A percentile compares a stretch with the other conserved stretches of the same genome.
Evolutionary conservation across 2,888 invertebrate species (phyloP).

Genomic region (Zygogramma bicolorata): DNA sequence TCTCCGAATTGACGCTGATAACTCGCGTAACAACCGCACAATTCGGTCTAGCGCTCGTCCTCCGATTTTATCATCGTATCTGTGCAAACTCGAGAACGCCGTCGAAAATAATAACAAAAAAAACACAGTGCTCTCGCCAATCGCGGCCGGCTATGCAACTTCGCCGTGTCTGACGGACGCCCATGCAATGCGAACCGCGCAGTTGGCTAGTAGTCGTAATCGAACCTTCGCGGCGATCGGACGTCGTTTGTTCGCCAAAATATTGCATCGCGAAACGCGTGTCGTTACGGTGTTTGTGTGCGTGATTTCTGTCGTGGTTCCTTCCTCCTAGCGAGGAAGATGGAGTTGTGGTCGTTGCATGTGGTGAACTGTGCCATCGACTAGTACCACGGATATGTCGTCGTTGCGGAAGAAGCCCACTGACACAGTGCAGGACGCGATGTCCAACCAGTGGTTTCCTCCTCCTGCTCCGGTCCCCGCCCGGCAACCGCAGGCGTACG

Average conservation of each 20-base stretch:
- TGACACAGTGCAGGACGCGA: conserved; percentile 25
- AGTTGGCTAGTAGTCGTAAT: conserved; percentile 42
- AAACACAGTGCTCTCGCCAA: neutral
- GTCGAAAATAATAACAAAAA: conserved; percentile 18
- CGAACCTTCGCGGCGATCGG: conserved; percentile 23
- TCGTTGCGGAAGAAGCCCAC: neutral
- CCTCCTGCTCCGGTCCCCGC: conserved; percentile 50
- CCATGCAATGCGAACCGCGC: conserved; percentile 48
- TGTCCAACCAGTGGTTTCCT: conserved; percentile 52
- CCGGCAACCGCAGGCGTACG: too few relatives aligned
- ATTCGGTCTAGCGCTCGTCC: neutral
- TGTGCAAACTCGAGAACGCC: neutral
- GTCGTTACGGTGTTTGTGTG: neutral
- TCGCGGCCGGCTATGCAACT: conserved; percentile 2
- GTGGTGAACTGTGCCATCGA: neutral
- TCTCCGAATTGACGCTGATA: neutral
- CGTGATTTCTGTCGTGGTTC: neutral
- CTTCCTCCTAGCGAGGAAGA: neutral
- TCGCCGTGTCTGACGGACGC: conserved; percentile 45
- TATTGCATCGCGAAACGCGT: conserved; percentile 35
- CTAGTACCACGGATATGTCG: conserved; percentile 5
- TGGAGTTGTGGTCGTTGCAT: neutral
- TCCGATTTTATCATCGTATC: conserved; percentile 3
- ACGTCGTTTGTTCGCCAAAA: conserved; percentile 24
- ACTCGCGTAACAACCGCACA: neutral